A percentile compares a stretch with the other conserved stretches of the same genome.
Evolutionary conservation across 2,797 vertebrate species (phyloP).

Genomic region (Chrysocyon brachyurus): DNA sequence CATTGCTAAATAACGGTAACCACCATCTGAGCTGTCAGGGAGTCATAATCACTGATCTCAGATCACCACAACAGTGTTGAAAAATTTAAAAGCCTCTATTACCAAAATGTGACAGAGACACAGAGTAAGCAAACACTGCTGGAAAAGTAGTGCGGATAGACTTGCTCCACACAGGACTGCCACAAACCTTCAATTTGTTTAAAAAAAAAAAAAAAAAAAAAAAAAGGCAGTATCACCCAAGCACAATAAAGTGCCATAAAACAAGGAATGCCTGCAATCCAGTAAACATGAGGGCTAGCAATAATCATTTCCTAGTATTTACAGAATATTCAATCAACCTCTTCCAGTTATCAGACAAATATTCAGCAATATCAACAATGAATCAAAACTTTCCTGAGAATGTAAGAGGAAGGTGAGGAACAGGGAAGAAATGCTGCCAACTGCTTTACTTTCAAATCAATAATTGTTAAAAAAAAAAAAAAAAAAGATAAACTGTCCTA

Average conservation of each 20-base stretch:
- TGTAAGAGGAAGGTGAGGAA: neutral
- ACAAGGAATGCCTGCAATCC: neutral
- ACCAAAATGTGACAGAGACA: neutral
- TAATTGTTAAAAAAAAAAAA: conserved; percentile 16
- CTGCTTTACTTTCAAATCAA: neutral
- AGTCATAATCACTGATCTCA: neutral
- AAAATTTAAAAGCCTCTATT: neutral
- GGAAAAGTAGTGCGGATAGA: neutral
- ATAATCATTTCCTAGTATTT: conserved; percentile 51
- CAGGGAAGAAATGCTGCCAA: neutral
- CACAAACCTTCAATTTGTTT: neutral
- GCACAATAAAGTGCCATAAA: neutral
- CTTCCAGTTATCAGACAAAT: conserved; percentile 22
- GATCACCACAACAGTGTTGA: neutral
- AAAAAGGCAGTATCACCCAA: neutral
- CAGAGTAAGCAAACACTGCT: neutral
- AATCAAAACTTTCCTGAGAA: neutral
- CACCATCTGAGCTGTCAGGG: neutral
- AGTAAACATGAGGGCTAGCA: neutral
- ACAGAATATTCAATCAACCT: conserved; percentile 21
- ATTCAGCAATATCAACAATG: conserved; percentile 13
- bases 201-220: neutral
- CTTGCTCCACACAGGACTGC: neutral
- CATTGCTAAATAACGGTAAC: neutral
- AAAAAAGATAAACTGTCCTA: neutral